Evolutionary conservation across 1,140 invertebrate genomes (phyloP), one percentile per base, ranked within the genome.

Genomic region (Drosophila sp.): DNA sequence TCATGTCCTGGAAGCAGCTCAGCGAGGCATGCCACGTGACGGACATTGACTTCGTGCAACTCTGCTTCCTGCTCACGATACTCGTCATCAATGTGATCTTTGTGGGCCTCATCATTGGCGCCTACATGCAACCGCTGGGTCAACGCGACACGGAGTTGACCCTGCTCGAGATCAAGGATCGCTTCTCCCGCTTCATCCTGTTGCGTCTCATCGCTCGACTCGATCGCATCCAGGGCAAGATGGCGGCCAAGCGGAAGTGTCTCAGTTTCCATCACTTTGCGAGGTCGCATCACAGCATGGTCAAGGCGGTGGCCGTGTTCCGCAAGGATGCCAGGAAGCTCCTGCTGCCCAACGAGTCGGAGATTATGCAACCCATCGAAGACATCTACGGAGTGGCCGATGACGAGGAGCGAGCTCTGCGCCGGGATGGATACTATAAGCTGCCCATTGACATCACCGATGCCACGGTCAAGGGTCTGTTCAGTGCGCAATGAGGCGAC

Each of bases 151-250:
- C 73, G 2, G 76, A 86, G 1, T 29, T 90, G 45, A 71, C 90
- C 0, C 50, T 90, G 56, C 38, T 91, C 43, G 84, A 91, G 51
- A 90, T 91, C n/a, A 91, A 91, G 73, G 89, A 91, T 57, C 90
- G 90, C 11, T 91, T 89, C 56, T 76, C 83, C 0, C 80, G 89
- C 1, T 91, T 79, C 36, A 78, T 91, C 1, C 57, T 91, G 21
- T 41, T 91, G n/a, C 84, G 90, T 4, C 48, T 91, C 25, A 80
- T 91, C 0, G 73, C 90, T 0, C 76, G 91, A 0, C 74, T 91
- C 7, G 90, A 90, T 56, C 76, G 79, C 36, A 86, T 91, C 2
- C 89, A 91, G 50, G 25, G 56, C 25, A 87, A 87, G 18, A 38
- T 90, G 41, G 64, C 80, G 0, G 69, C 78, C 0, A 75, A 77